These are phyloP conservation scores for Camelus dromedarius DNA, from an alignment of 2,113 vertebrate genomes.

Conservation along the genomic window DNA sequence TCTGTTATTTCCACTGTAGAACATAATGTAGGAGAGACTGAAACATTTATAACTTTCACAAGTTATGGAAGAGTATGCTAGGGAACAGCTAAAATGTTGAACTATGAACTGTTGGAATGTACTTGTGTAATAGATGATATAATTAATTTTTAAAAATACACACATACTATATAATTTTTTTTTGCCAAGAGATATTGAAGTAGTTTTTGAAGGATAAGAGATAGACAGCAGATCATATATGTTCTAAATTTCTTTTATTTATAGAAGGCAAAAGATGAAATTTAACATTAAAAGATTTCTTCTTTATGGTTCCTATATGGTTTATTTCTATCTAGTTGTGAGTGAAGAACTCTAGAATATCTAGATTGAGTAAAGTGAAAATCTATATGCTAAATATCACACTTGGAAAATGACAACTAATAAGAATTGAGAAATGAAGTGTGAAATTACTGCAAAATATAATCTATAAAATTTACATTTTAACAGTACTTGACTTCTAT, in stretches of 20 bases:
- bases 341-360: conserved; percentile 17
- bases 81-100: neutral
- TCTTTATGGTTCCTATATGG: neutral
- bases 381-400: neutral
- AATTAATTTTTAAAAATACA: conserved; percentile 7
- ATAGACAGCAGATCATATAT: neutral
- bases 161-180: neutral
- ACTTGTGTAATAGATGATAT: neutral
- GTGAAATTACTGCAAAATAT: neutral
- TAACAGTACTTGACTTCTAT: neutral
- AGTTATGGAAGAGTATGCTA: neutral
- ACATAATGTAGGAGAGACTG: neutral
- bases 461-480: conserved; percentile 22
- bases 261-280: neutral
- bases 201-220: neutral
- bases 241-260: conserved; percentile 1
- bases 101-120: neutral
- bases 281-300: conserved; percentile 11
- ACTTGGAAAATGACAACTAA: neutral
- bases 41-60: neutral
- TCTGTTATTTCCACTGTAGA: neutral
- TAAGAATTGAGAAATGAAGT: neutral
- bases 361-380: neutral
- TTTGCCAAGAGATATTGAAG: neutral
- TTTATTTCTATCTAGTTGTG: neutral